phyloP scores from a whole-genome alignment of 2,888 invertebrate genomes.

The Stenichneumon culpator region DNA sequence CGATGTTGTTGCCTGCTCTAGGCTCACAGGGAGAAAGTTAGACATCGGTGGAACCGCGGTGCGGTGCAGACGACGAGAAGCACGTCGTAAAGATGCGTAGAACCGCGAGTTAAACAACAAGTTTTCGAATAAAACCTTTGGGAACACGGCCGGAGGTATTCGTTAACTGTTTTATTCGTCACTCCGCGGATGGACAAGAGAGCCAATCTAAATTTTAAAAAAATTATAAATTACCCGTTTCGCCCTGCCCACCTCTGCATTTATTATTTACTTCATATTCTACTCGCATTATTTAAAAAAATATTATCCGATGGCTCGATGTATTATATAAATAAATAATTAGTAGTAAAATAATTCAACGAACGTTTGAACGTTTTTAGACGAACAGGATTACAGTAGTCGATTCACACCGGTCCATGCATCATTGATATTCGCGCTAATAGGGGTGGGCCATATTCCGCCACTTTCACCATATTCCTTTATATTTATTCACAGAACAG shows the following conservation, averaged over 20 bases:
- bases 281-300: background rate
- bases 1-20: constrained; percentile 11
- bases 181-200: background rate
- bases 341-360: background rate
- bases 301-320: background rate
- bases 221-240: background rate
- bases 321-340: background rate
- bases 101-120: constrained; percentile 6
- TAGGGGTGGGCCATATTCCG: too few species aligned
- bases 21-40: constrained; percentile 36
- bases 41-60: constrained; percentile 19
- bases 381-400: too few species aligned
- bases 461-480: constrained; percentile 57
- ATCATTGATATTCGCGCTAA: too few species aligned
- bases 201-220: background rate
- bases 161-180: background rate
- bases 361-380: background rate
- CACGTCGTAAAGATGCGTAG: constrained; percentile 50
- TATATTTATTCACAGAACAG: constrained; percentile 51
- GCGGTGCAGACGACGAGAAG: constrained; percentile 14
- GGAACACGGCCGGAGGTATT: background rate
- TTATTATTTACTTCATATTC: background rate
- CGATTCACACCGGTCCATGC: too few species aligned
- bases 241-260: background rate
- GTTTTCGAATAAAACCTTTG: background rate